Evolutionary conservation across 2,888 invertebrate species (phyloP).

Genomic region (Acrocyrtus sp.): DNA sequence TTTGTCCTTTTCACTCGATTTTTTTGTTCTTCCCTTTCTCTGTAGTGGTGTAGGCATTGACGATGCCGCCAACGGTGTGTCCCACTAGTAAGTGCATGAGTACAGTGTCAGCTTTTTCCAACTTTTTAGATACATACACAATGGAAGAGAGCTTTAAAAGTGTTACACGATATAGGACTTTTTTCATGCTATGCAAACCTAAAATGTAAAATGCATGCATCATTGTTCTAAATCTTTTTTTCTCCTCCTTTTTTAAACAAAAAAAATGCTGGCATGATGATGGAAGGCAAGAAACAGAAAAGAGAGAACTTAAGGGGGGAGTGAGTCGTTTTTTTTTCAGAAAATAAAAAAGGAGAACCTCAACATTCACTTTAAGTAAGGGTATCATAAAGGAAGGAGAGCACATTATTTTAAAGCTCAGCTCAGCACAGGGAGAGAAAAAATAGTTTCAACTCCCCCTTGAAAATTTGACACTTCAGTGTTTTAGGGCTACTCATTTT

Average conservation of each 20-base stretch:
- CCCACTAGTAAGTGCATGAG: conserved; percentile 3
- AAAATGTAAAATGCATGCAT: background rate
- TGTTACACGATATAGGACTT: conserved; percentile 31
- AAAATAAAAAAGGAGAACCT: conserved; percentile 2
- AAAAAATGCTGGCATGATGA: conserved; percentile 17
- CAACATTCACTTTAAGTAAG: no score
- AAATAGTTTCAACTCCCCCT: conserved; percentile 32
- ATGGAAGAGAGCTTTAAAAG: conserved; percentile 14
- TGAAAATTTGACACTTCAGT: conserved; percentile 46
- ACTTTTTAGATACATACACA: background rate
- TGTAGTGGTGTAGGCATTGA: conserved; percentile 28
- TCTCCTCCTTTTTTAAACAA: background rate
- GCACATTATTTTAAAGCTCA: conserved; percentile 17
- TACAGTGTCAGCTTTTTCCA: conserved; percentile 7
- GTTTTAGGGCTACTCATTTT: conserved; percentile 46
- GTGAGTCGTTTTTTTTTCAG: conserved; percentile 35
- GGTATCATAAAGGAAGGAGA: no score
- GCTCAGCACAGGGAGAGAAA: background rate
- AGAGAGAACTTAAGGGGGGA: conserved; percentile 30
- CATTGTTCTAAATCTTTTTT: no score
- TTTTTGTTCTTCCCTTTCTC: conserved; percentile 19
- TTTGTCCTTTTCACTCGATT: background rate
- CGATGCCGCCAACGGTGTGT: conserved; percentile 14
- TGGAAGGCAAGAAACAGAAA: conserved; percentile 9
- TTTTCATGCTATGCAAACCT: conserved; percentile 13